Evolutionary conservation across 1,140 invertebrate species (phyloP), one percentile per base, ranked within the genome.

Genomic region (Drosophila murphyi): DNA sequence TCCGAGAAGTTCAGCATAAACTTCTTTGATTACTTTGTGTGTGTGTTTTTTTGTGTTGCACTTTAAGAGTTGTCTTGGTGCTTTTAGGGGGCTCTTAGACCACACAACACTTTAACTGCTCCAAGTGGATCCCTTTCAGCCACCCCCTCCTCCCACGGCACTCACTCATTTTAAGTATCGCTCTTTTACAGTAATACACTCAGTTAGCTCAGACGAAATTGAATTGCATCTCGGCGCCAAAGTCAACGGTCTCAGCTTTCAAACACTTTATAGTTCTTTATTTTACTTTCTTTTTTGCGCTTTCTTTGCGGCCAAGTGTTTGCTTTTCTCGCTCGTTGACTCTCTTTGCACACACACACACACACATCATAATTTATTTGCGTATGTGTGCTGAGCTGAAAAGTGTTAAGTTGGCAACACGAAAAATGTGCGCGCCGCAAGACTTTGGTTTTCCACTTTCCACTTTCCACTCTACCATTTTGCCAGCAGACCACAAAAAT

Each of bases 361-460:
- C 29, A 63, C 41, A 47, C 34, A 59, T 76, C 78, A 85, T 69
- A 68, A 74, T 72, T 68, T 73, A 72, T 51, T 75, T 79, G 64
- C 63, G 69, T 59, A 62, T 62, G 74, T 57, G 57, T 59, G 67
- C 82, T 86, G 63, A 88, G 82, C 71, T 20, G 20, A 86, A 88
- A 87, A 87, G 83, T 87, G 85, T 87, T 87, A 87, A 87, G 80
- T 89, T 87, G 85, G 80, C 80, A 83, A 89, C 85, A 89, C 73
- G 77, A 87, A 89, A 87, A 80, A 73, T 88, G 76, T 74, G 82
- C 67, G 82, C 69, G 60, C 80, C 83, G 65, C 83, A 87, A 89
- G 88, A 78, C 76, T 89, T 86, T 87, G 82, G 82, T 86, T 87
- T 68, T 52, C 71, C 62, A 72, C 54, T 59, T 52, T 20, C 37